phyloP scores from a whole-genome alignment of 2,113 vertebrate species.

The Eudyptes chrysolophus region DNA sequence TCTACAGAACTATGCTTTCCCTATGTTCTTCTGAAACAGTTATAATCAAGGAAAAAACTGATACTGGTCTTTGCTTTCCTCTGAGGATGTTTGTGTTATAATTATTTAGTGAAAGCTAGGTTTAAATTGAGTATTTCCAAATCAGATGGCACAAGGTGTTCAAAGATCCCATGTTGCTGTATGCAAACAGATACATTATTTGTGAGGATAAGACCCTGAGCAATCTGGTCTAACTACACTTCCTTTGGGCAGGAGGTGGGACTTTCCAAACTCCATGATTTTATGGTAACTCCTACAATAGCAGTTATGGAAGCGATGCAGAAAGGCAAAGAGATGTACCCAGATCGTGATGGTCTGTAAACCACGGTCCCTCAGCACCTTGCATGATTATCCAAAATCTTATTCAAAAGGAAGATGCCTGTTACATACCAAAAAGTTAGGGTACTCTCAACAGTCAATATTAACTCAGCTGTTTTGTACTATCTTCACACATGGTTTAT shows the following conservation, averaged over 20 bases:
- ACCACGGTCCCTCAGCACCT: neutral
- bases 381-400: neutral
- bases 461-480: neutral
- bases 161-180: neutral
- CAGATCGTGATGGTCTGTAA: neutral
- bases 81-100: neutral
- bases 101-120: neutral
- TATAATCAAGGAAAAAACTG: neutral
- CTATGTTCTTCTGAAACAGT: neutral
- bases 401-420: neutral
- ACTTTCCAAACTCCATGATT: neutral
- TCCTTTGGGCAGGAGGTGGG: neutral
- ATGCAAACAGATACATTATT: neutral
- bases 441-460: neutral
- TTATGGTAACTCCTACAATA: neutral
- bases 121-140: neutral
- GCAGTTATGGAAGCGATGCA: neutral
- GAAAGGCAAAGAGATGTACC: neutral
- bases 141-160: neutral
- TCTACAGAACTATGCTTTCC: neutral
- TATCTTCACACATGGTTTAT: neutral
- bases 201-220: neutral
- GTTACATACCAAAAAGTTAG: neutral
- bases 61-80: neutral
- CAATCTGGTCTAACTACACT: neutral